Evolutionary conservation across 2,888 invertebrate genomes (phyloP), one percentile per base, ranked within the genome.

Genomic region (Brachyopa scutellaris): DNA sequence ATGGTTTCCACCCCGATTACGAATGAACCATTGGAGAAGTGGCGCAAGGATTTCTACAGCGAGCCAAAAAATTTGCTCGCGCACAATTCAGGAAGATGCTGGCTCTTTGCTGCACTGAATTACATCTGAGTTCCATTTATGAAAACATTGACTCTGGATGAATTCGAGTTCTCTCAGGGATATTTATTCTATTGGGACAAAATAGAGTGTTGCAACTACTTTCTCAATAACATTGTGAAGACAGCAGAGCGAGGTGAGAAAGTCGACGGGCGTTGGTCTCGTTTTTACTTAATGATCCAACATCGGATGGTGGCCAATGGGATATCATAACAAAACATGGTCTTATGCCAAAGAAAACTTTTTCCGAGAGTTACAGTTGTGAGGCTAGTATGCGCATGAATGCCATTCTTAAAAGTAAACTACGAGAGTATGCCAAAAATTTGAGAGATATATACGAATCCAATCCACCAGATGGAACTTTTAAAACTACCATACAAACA

Each of bases 161-260:
- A 97, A 88, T 97, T 97, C 89, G 97, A 97, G 89, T 97, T 97
- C 89, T 97, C 97, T 45, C 97, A 97, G 89, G 94, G 92, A 47
- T 95, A 97, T 89, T 91, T 97, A 6, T 97, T 96, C 91, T 97
- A 96, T 90, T 97, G 97, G 96, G 97, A 97, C 87, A 97, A 97
- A 92, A 93, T 97, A 79, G 97, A 97, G 89, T 92, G 97, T 5
- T 94, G 95, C 83, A 96, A 97, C 90, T 97, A 94, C 89, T 95
- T 96, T 91, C 91, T 97, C 38, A 94, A 96, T 88, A 95, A 94
- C 85, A 94, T 97, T 85, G 95, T 97, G 0, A 93, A 94, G 79
- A 95, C 95, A 0, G 94, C 95, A 0, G 93, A 92, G 86, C 87
- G 89, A 5, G 95, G 94, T 8, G 97, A 97, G 87, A 88, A 92